These are phyloP conservation scores for Calameuta pallipes DNA, from an alignment of 2,888 invertebrate species.

Conservation along the genomic window DNA sequence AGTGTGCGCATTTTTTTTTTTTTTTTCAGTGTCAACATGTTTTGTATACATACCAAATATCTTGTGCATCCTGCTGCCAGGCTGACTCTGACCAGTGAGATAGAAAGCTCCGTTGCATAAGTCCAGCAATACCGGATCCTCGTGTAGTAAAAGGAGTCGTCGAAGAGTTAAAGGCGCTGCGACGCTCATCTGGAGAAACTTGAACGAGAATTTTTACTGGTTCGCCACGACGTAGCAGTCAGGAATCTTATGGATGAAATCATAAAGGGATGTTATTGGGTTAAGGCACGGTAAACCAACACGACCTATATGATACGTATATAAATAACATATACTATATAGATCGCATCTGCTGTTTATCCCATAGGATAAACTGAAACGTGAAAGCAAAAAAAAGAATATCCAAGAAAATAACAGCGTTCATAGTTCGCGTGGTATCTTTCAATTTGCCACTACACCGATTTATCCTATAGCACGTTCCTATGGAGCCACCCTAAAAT, in stretches of 20 bases:
- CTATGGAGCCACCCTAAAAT: neutral
- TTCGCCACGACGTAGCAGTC: neutral
- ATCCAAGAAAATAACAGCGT: neutral
- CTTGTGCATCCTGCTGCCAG: neutral
- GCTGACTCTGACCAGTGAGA: neutral
- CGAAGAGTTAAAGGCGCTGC: neutral
- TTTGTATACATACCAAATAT: neutral
- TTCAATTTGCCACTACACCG: neutral
- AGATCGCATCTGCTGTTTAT: neutral
- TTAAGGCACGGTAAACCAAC: neutral
- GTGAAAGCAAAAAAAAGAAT: neutral
- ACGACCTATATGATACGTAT: neutral
- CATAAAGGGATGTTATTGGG: neutral
- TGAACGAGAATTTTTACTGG: neutral
- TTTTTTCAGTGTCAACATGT: too few species aligned
- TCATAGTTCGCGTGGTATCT: neutral
- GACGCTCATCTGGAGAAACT: neutral
- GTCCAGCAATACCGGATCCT: neutral
- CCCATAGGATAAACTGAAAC: neutral
- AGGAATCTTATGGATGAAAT: neutral
- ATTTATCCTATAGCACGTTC: neutral
- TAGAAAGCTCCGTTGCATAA: neutral
- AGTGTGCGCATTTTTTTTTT: neutral
- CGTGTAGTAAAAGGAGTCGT: neutral
- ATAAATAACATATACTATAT: neutral